Evolutionary conservation across 2,113 vertebrate genomes (phyloP).

Genomic region (Nyctibius bracteatus): DNA sequence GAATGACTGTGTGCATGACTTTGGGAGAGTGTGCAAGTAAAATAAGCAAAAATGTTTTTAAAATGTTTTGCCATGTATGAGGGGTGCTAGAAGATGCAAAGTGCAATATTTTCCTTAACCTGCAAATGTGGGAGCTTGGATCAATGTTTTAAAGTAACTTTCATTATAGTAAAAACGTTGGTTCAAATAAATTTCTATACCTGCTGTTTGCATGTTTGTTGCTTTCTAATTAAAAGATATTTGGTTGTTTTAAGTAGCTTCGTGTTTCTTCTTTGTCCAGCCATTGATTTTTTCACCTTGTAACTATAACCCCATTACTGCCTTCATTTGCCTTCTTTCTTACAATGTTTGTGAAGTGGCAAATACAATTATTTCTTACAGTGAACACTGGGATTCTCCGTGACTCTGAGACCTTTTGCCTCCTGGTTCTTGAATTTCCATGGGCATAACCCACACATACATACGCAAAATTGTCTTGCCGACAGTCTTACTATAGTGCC

Average conservation of each 20-base stretch:
- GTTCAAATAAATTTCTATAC: slow-evolving; percentile 85
- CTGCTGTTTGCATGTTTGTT: slow-evolving; percentile 87
- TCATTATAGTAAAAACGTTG: slow-evolving; percentile 83
- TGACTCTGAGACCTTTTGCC: background rate
- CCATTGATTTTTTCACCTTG: background rate
- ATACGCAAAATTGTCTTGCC: accelerated
- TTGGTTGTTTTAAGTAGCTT: slow-evolving; percentile 75
- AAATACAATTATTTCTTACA: background rate
- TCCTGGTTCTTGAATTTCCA: background rate
- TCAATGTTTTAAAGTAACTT: slow-evolving; percentile 85
- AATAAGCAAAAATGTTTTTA: slow-evolving; percentile 73
- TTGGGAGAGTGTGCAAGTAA: slow-evolving; percentile 76
- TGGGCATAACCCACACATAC: background rate
- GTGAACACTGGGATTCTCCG: background rate
- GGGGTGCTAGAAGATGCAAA: slow-evolving; percentile 78
- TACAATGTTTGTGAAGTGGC: background rate
- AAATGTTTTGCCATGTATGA: slow-evolving; percentile 73
- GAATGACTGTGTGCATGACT: slow-evolving; percentile 79
- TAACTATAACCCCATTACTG: background rate
- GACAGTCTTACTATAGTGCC: background rate
- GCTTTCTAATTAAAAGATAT: slow-evolving; percentile 85
- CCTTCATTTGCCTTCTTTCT: background rate
- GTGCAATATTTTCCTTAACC: slow-evolving; percentile 93
- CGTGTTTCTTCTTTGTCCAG: slow-evolving; percentile 19
- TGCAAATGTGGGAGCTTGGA: slow-evolving; percentile 78